A percentile compares a stretch with the other conserved stretches of the same genome.
These are phyloP conservation scores for Orchesella flavescens DNA, from an alignment of 2,888 invertebrate species.

Conservation along the genomic window DNA sequence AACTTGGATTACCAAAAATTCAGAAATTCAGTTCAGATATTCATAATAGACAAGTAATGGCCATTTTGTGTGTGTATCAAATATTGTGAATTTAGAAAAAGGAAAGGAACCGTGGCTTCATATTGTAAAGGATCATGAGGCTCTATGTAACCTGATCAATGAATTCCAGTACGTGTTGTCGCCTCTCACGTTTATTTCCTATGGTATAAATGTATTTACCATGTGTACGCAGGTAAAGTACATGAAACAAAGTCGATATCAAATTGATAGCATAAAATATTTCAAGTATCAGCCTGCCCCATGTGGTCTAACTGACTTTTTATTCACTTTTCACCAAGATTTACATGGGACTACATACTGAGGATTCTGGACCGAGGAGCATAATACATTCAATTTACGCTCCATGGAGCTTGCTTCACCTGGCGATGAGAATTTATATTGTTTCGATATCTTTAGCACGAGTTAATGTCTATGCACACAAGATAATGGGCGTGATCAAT, in stretches of 20 bases:
- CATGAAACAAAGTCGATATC: too few species aligned
- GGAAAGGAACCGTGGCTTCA: slow-evolving; percentile 54
- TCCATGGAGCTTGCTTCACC: slow-evolving; percentile 62
- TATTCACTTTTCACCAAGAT: too few species aligned
- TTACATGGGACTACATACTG: too few species aligned
- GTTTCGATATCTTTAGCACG: slow-evolving; percentile 51
- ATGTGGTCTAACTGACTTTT: too few species aligned
- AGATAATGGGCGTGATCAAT: slow-evolving; percentile 43
- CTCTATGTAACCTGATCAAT: slow-evolving; percentile 42
- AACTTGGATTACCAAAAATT: neutral
- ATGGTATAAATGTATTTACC: slow-evolving; percentile 59
- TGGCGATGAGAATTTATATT: slow-evolving; percentile 51
- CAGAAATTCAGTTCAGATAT: too few species aligned
- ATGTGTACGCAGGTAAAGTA: slow-evolving; percentile 62
- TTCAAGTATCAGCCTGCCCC: too few species aligned
- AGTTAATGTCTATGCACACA: slow-evolving; percentile 50
- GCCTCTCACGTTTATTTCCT: slow-evolving; percentile 60
- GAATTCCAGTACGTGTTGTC: slow-evolving; percentile 44
- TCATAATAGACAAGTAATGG: neutral
- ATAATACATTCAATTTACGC: slow-evolving; percentile 49
- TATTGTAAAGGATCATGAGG: slow-evolving; percentile 60
- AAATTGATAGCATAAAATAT: too few species aligned
- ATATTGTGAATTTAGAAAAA: slow-evolving; percentile 39
- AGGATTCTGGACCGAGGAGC: neutral
- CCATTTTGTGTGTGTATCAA: neutral